Percentiles rank a stretch among this genome's conserved stretches.
phyloP scores from a whole-genome alignment of 2,888 invertebrate genomes.

The Keiferia lycopersicella region DNA sequence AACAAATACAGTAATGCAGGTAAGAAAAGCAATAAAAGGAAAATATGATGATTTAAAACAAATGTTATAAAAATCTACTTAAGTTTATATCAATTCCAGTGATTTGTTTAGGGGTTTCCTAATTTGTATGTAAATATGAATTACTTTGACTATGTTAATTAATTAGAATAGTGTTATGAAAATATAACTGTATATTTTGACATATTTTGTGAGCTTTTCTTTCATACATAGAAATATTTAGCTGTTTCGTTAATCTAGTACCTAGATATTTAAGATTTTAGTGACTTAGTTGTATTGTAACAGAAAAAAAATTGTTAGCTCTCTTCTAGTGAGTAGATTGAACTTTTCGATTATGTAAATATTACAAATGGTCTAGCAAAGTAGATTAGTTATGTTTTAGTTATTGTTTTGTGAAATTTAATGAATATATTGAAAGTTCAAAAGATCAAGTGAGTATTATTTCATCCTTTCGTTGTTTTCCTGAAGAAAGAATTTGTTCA shows the following conservation, averaged over 20 bases:
- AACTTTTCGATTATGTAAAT: slow-evolving; percentile 58
- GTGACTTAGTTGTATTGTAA: background rate
- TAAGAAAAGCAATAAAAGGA: no score
- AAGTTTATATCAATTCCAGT: background rate
- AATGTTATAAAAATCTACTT: no score
- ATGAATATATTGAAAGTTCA: slow-evolving; percentile 79
- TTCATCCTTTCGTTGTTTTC: slow-evolving; percentile 51
- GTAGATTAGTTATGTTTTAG: slow-evolving; percentile 59
- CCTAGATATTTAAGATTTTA: background rate
- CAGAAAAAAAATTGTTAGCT: background rate
- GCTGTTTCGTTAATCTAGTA: background rate
- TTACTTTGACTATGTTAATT: slow-evolving; percentile 38
- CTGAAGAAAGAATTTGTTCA: no score
- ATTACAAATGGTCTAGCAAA: slow-evolving; percentile 57
- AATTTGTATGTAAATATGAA: slow-evolving; percentile 45
- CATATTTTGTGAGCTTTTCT: slow-evolving; percentile 32
- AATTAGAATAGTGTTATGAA: slow-evolving; percentile 35
- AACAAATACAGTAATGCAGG: no score
- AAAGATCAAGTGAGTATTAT: slow-evolving; percentile 42
- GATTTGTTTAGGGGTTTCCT: slow-evolving; percentile 18
- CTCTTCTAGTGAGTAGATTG: background rate
- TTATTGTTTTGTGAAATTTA: slow-evolving; percentile 77
- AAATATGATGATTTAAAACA: no score
- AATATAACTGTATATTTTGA: slow-evolving; percentile 59
- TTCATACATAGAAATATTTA: slow-evolving; percentile 18